Evolutionary conservation across 92 coral and sea anemone species (phyloP).

Genomic region (Zoanthus gigantus): DNA sequence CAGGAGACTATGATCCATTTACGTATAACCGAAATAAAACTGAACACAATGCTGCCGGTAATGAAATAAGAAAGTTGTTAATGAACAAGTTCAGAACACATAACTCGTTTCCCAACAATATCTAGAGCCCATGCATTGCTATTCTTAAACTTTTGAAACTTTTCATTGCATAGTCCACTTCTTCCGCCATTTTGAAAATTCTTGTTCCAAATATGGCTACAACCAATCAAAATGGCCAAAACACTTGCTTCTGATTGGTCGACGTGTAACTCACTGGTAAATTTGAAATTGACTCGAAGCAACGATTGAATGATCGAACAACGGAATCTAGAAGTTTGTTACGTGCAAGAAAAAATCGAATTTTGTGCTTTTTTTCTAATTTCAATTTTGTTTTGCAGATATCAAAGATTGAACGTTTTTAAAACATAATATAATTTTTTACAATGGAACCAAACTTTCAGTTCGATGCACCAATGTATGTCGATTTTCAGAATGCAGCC

Average conservation of each 20-base stretch:
- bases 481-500: conserved; percentile 65
- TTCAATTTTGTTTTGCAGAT: not conserved
- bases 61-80: not conserved
- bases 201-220: conserved; percentile 64
- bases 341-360: conserved; percentile 4
- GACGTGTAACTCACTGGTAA: conserved; percentile 51
- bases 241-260: conserved; percentile 69
- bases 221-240: conserved; percentile 68
- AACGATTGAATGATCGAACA: conserved; percentile 53
- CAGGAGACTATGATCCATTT: conserved; percentile 54
- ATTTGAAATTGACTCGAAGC: conserved; percentile 59
- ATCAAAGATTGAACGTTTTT: not conserved
- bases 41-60: not conserved
- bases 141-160: not conserved
- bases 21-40: not conserved
- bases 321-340: conserved; percentile 2
- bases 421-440: not conserved
- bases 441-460: conserved; percentile 84
- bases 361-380: conserved; percentile 8
- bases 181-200: conserved; percentile 77
- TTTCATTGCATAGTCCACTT: not conserved
- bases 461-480: conserved; percentile 97
- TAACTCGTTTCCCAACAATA: not conserved
- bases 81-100: not conserved
- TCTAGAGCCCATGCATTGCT: not conserved